Evolutionary conservation across 2,888 invertebrate genomes (phyloP), one percentile per base, ranked within the genome.

Genomic region (Piscicola geometra): DNA sequence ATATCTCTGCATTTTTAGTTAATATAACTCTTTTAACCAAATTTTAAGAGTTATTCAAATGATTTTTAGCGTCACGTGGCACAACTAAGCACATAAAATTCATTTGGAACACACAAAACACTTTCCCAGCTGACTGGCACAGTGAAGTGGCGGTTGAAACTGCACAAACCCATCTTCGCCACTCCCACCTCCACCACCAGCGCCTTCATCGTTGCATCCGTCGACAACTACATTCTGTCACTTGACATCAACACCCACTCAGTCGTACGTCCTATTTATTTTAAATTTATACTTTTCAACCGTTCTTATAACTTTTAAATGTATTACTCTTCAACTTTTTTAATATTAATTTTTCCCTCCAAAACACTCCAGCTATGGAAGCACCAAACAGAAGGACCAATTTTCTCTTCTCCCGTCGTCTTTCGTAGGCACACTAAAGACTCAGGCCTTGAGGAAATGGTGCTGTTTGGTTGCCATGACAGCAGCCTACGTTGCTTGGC

Each of bases 331-430:
- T n/a, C n/a, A n/a, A n/a, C n/a, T n/a, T n/a, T n/a, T n/a, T n/a
- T n/a, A n/a, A n/a, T n/a, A n/a, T n/a, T n/a, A 41, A 41, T 41
- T 41, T 5, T 41, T 41, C 15, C 41, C 15, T 41, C 41, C 41
- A 30, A 28, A 47, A 18, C 15, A 28, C 9, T 18, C 75, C 86
- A 92, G 91, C 83, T 90, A 66, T 90, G 90, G 89, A 87, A 83
- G 41, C 88, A 88, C 81, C 85, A 87, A 75, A 88, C 88, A 18
- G 86, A 87, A 76, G 90, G 90, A 15, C 90, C 90, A 80, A 88
- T 93, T 79, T 93, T 92, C 86, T 91, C 92, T 1, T 90, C 91
- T 15, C 85, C 91, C 33, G 76, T 80, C 36, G 70, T 75, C 21
- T 74, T 30, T 32, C 3, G 9, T 18, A n/a, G n/a, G n/a, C n/a